Evolutionary conservation across 1,140 invertebrate species (phyloP), one percentile per base, ranked within the genome.

Genomic region (Euura saliciscinereae): DNA sequence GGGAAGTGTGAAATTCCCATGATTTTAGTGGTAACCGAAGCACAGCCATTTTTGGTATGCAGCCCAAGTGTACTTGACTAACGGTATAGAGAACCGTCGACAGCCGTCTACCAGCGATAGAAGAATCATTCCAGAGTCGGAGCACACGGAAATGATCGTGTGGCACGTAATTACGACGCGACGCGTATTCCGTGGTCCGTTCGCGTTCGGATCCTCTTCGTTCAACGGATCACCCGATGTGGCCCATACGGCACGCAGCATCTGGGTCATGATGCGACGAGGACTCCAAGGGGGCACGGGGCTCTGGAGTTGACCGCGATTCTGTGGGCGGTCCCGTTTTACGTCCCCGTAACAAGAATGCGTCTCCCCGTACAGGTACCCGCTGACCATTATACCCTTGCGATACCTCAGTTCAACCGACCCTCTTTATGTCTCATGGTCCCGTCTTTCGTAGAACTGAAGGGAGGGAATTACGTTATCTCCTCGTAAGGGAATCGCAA

Each of bases 31-130:
- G 74, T 76, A 82, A 79, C 79, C 77, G 77, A 82, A 81, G 78
- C 78, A 66, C 66, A 78, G 75, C 78, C 79, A 78, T 84, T 85
- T 85, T 84, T 76, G 82, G 82, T 83, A 80, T 79, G 77, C 78
- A 70, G 13, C 51, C 74, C 43, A 76, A 76, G 72, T 28, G 28
- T 28, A 28, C 75, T 69, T 71, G 75, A 44, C 68, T 80, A 77
- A 78, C 76, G 75, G 74, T 68, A 78, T 65, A 11, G 28, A 28
- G 28, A 28, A 28, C 28, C 28, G 28, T 28, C 28, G 28, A 28
- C 28, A 28, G 28, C 28, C 28, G 28, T 28, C 28, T 28, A 28
- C 28, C 28, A 28, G 28, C 28, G 28, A 28, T 28, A 28, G 28
- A 28, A 28, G 28, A 28, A 28, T 28, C 28, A 28, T 28, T 28